Percentiles rank a stretch among this genome's conserved stretches.
Evolutionary conservation across 2,113 vertebrate species (phyloP).

Genomic region (Nesogale talazaci): DNA sequence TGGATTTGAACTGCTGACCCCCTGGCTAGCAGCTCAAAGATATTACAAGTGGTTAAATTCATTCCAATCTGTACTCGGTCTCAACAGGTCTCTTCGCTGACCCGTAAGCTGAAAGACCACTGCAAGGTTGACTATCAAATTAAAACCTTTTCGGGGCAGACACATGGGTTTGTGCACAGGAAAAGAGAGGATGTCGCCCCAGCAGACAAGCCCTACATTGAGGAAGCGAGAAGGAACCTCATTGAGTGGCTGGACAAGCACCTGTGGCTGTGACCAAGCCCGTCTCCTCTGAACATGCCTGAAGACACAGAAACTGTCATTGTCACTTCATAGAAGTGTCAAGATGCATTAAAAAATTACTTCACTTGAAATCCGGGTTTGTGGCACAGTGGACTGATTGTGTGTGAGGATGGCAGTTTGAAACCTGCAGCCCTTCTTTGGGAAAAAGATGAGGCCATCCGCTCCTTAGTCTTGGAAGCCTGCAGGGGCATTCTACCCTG

Average conservation of each 20-base stretch:
- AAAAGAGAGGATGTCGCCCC: constrained; percentile 92
- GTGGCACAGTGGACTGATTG: too few species aligned
- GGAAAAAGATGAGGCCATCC: too few species aligned
- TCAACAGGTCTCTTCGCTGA: constrained; percentile 88
- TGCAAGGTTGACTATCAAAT: constrained; percentile 91
- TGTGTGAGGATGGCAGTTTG: too few species aligned
- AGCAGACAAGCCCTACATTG: constrained; percentile 89
- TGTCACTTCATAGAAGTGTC: neutral
- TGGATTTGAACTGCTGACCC: too few species aligned
- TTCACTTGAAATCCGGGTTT: too few species aligned
- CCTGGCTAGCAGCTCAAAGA: neutral
- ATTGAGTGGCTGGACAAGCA: constrained; percentile 93
- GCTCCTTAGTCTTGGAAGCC: too few species aligned
- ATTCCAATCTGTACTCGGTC: neutral
- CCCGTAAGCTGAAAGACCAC: constrained; percentile 90
- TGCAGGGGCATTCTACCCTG: too few species aligned
- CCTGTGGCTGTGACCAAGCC: constrained; percentile 76
- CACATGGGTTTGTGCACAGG: constrained; percentile 94
- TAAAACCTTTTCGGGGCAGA: constrained; percentile 94
- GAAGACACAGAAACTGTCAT: neutral
- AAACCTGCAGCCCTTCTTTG: too few species aligned
- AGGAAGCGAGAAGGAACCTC: constrained; percentile 92
- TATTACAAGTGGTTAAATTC: neutral
- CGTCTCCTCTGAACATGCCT: neutral
- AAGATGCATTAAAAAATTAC: neutral